Evolutionary conservation across 1,140 invertebrate species (phyloP), one percentile per base, ranked within the genome.

Genomic region (Drosophila mayri): DNA sequence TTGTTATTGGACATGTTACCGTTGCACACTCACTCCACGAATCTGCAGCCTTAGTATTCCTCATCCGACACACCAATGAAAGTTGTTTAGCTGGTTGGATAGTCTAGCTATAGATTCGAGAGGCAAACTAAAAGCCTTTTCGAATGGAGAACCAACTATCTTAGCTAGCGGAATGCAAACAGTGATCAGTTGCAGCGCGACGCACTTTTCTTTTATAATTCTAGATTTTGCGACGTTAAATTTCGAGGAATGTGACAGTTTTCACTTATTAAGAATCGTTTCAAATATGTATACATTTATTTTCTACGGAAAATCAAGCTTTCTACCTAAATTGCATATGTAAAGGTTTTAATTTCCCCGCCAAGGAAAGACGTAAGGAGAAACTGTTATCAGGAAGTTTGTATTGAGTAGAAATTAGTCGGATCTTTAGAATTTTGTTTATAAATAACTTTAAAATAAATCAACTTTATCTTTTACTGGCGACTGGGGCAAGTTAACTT

Each of bases 1-100:
- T 70, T 66, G 64, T 63, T 66, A 66, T 66, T 47, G 68, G 54
- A 57, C 37, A 78, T 50, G 54, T 47, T 62, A 57, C 67, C 57
- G 66, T 72, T 74, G 67, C 38, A 61, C 54, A 73, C 38, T 72
- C 37, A 38, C 46, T 67, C 37, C 47, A 54, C 47, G 47, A 74
- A 73, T 72, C 40, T 62, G 67, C 70, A 73, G 55, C 60, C 60
- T 28, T 14, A 32, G 30, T 60, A 47, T 68, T 67, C 65, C 64
- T 67, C 35, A 16, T 5, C 30, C 28, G 44, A n/a, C 30, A 61
- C 10, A 22, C 16, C 16, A 60, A 66, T 49, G 70, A 73, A 73
- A 73, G 70, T 73, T 52, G 67, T 72, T 61, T 73, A 47, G 55
- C 37, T 8, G 32, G 54, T 73, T 72, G 49, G 32, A 43, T 55